A percentile compares a stretch with the other conserved stretches of the same genome.
Conservation (phyloP, 2,888 invertebrate species). For the Nasonia oneida region DNA sequence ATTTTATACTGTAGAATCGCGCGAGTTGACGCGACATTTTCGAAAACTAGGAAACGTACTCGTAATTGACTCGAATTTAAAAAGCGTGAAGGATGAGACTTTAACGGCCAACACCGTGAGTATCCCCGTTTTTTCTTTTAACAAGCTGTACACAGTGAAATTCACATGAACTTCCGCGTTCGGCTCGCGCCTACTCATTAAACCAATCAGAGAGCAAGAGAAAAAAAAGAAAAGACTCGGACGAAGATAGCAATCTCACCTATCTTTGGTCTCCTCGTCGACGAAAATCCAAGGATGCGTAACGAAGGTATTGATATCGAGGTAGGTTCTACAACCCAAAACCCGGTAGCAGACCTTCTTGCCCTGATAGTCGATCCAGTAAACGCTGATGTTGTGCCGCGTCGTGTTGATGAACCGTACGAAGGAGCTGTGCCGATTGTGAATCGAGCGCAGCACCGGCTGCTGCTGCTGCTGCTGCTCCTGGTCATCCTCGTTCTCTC, state of each 20-base stretch:
- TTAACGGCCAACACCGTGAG: not conserved
- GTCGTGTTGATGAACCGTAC: slow-evolving; percentile 84
- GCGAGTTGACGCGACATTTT: not conserved
- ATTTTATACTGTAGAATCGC: not conserved
- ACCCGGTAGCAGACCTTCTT: slow-evolving; percentile 82
- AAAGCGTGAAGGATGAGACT: not conserved
- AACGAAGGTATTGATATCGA: slow-evolving; percentile 87
- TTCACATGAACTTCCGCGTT: not conserved
- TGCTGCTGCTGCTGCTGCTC: not conserved
- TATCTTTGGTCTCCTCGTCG: slow-evolving; percentile 85
- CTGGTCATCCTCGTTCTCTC: slow-evolving; percentile 27
- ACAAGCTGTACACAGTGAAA: not conserved
- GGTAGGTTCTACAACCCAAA: slow-evolving; percentile 81
- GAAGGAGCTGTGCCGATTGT: slow-evolving; percentile 76
- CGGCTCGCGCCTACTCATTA: no score
- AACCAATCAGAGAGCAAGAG: not conserved
- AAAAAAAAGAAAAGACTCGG: not conserved
- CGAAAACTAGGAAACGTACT: not conserved
- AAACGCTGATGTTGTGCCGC: slow-evolving; percentile 81
- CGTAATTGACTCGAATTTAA: slow-evolving; percentile 6
- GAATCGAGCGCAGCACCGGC: slow-evolving; percentile 69
- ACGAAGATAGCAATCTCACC: slow-evolving; percentile 69
- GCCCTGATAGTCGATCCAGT: slow-evolving; percentile 90
- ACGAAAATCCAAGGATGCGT: slow-evolving; percentile 93
- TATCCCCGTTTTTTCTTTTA: slow-evolving; percentile 17